A percentile compares a stretch with the other conserved stretches of the same genome.
Conservation (phyloP, 1,140 invertebrate species). For the Cydia splendana region DNA sequence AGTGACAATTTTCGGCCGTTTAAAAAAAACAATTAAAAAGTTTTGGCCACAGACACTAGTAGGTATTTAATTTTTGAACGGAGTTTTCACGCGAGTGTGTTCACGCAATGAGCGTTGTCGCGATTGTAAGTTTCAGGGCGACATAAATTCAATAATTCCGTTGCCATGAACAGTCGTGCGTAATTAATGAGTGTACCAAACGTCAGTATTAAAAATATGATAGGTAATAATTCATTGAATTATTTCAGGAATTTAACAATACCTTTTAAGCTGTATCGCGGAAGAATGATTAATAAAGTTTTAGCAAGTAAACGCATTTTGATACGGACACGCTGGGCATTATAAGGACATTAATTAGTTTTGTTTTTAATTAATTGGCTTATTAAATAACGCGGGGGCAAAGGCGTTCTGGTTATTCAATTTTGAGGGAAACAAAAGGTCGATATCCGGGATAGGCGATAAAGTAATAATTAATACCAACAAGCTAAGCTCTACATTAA, state of each 20-base stretch:
- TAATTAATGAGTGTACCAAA: conserved; percentile 2
- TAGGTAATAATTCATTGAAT: background rate
- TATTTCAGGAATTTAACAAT: background rate
- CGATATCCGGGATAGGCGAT: too few relatives aligned
- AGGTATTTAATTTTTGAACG: conserved; percentile 36
- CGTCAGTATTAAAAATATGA: background rate
- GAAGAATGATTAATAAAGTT: background rate
- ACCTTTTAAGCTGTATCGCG: background rate
- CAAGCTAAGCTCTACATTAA: too few relatives aligned
- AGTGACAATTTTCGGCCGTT: background rate
- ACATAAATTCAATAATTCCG: conserved; percentile 8
- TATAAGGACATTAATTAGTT: conserved; percentile 7
- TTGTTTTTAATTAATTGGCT: background rate
- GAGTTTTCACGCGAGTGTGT: conserved; percentile 43
- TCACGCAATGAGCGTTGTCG: conserved; percentile 46
- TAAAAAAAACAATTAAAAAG: background rate
- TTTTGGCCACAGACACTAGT: background rate
- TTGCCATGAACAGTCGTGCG: background rate
- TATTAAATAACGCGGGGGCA: background rate
- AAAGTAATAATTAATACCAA: background rate
- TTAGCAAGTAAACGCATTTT: background rate
- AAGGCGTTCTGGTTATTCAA: background rate
- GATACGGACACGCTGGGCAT: background rate
- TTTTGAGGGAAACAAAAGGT: background rate
- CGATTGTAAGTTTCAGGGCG: conserved; percentile 18